Base-by-base conservation (phyloP, 1,140 invertebrate species). In the Drosophila azteca region DNA sequence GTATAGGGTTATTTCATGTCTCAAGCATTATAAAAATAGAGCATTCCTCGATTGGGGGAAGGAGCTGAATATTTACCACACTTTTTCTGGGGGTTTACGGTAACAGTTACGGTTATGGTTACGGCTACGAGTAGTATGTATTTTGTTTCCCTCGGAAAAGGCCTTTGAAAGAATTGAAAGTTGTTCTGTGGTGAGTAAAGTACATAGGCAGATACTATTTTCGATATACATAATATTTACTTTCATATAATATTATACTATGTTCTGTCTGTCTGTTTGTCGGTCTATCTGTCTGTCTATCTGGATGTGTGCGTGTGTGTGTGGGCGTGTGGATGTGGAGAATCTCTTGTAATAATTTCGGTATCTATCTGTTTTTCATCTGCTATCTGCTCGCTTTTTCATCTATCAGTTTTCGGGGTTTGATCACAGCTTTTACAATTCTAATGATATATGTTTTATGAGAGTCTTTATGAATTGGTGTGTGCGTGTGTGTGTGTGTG, bases 391-490 rank as follows among this genome's bases (percentile, higher is more conserved):
- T 67, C 29, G 48, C 41, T 35, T 59, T 68, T 45, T 48, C 45
- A 55, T 46, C 51, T 31, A 39, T 55, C 20, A 29, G 24, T 41
- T 65, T 71, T 64, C 66, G 20, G 31, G 58, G 39, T 66, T 57
- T 82, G 82, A 87, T 87, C 82, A 87, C 82, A 87, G 82, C 82
- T 76, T 87, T 87, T 85, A 87, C 82, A 87, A 85, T 85, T 88
- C 82, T 78, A 85, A 85, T 85, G 82, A 87, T 87, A 87, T 75
- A 64, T 64, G 64, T 55, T 31, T 2, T 62, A 22, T 59, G 35
- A 51, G 8, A 59, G 17, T 39, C 29, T 52, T 26, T 60, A 20
- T n/a, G 15, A 8, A 5, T 29, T 54, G 39, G 44, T 60, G 26
- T n/a, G 15, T n/a, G 11, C n/a, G n/a, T 58, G 35, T 70, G 17